A percentile compares a stretch with the other conserved stretches of the same genome.
These are phyloP conservation scores for Nebria brevicollis DNA, from an alignment of 2,888 invertebrate species.

Conservation along the genomic window DNA sequence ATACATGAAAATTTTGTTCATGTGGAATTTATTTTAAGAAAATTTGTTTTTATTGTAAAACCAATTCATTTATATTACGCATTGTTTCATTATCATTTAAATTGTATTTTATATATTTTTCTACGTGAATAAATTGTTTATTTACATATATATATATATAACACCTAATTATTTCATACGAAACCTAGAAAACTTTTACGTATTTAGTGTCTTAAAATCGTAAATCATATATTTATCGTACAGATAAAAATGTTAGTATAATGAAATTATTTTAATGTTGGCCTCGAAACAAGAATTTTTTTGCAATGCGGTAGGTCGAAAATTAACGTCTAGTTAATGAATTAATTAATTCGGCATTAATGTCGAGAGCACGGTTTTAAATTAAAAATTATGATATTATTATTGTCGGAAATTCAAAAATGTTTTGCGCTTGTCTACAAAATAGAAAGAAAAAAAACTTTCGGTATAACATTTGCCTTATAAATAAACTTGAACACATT, in stretches of 20 bases:
- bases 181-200: no score
- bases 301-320: not conserved
- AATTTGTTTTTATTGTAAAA: no score
- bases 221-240: no score
- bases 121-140: no score
- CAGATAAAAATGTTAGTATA: not conserved
- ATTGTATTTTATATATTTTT: not conserved
- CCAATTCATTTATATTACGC: slow-evolving; percentile 7
- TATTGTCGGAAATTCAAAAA: not conserved
- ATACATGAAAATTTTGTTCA: not conserved
- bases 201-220: no score
- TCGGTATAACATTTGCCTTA: not conserved
- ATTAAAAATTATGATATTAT: not conserved
- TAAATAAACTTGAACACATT: not conserved
- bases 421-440: not conserved
- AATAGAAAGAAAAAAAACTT: not conserved
- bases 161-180: no score
- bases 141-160: no score
- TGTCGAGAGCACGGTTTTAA: not conserved
- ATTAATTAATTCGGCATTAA: not conserved
- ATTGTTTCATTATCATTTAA: not conserved
- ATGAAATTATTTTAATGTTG: not conserved
- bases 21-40: no score
- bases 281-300: not conserved
- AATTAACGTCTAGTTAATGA: not conserved